These are phyloP conservation scores for Pseudoatta argentina DNA, from an alignment of 1,140 invertebrate species.

Conservation along the genomic window DNA sequence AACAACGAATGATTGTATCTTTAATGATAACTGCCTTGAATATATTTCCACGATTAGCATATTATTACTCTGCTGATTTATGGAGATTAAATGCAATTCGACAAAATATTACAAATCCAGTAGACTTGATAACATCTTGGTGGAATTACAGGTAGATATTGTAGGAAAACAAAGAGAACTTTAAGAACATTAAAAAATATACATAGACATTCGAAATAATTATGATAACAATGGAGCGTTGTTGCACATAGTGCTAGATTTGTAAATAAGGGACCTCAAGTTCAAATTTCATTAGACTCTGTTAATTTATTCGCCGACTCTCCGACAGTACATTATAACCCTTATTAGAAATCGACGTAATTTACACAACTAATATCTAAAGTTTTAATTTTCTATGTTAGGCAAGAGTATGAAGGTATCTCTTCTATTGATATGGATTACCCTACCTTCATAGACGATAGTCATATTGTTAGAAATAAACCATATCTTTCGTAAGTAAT, in stretches of 20 bases:
- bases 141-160: conserved; percentile 85
- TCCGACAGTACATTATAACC: background rate
- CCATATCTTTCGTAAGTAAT: conserved; percentile 87
- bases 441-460: conserved; percentile 86
- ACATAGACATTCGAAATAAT: too few relatives aligned
- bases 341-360: background rate
- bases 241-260: too few relatives aligned
- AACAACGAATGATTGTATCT: conserved; percentile 76
- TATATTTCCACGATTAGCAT: conserved; percentile 85
- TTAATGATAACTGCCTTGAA: conserved; percentile 81
- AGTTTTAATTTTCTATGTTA: conserved; percentile 61
- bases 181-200: too few relatives aligned
- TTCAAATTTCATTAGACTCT: too few relatives aligned
- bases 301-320: too few relatives aligned
- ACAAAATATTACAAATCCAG: conserved; percentile 81
- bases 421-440: conserved; percentile 53
- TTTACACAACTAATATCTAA: conserved; percentile 17
- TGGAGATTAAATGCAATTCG: conserved; percentile 88
- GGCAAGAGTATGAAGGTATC: conserved; percentile 78
- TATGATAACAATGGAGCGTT: too few relatives aligned
- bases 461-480: conserved; percentile 87
- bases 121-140: conserved; percentile 79
- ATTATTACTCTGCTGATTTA: conserved; percentile 88
- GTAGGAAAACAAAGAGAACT: too few relatives aligned
- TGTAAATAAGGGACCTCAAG: too few relatives aligned